These are phyloP conservation scores for Periparus ater DNA, from an alignment of 2,797 vertebrate genomes.

Conservation along the genomic window DNA sequence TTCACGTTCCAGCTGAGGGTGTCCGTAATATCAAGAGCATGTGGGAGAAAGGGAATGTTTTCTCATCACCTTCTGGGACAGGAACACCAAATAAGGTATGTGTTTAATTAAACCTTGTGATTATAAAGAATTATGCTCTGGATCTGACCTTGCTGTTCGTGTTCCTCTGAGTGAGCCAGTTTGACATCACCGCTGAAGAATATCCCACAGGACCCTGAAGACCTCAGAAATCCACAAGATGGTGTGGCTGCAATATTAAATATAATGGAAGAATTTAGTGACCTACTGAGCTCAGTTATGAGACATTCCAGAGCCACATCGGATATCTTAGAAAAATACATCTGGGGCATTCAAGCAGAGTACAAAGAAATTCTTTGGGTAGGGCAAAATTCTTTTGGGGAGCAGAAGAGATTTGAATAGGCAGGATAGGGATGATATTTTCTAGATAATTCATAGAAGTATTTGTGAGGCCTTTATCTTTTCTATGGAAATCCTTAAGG, in stretches of 20 bases:
- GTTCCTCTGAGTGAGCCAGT: background rate
- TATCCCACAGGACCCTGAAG: background rate
- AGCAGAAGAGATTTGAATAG: background rate
- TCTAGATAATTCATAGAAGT: background rate
- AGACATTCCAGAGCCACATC: conserved; percentile 25
- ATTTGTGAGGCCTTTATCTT: background rate
- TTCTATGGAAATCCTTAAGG: background rate
- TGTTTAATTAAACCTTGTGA: background rate
- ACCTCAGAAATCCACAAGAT: background rate
- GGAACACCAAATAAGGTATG: conserved; percentile 90
- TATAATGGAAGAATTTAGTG: background rate
- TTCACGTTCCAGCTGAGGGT: conserved; percentile 85
- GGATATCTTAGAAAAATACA: conserved; percentile 18
- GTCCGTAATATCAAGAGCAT: conserved; percentile 98
- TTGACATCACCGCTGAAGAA: background rate
- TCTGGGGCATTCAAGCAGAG: background rate
- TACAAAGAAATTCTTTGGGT: conserved; percentile 24
- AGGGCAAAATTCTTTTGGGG: background rate
- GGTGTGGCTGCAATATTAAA: background rate
- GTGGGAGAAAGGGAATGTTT: conserved; percentile 97
- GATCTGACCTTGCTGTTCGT: background rate
- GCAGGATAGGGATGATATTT: background rate
- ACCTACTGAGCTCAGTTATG: conserved; percentile 34
- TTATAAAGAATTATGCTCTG: background rate
- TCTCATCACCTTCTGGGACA: conserved; percentile 80